phyloP scores from a whole-genome alignment of 1,140 invertebrate genomes.

The Apis florea region DNA sequence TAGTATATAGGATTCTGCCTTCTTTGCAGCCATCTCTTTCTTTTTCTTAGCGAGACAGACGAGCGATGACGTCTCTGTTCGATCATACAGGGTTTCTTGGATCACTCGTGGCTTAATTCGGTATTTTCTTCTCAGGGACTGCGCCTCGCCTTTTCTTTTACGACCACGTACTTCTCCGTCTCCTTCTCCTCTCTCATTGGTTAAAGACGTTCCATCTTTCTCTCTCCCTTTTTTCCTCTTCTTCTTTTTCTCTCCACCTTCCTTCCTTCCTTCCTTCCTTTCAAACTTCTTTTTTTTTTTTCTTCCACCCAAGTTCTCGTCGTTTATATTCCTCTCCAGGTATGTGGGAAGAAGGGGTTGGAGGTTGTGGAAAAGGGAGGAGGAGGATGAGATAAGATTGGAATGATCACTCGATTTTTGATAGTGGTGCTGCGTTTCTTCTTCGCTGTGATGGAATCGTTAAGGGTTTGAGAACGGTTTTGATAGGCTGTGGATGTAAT shows the following conservation, averaged over 20 bases:
- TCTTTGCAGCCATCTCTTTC: too few relatives aligned
- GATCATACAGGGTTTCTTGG: conserved; percentile 63
- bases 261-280: neutral
- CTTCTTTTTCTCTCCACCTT: conserved; percentile 1
- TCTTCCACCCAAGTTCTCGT: conserved; percentile 9
- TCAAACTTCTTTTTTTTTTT: neutral
- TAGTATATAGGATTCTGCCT: too few relatives aligned
- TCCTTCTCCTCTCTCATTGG: conserved; percentile 60
- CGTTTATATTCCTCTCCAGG: conserved; percentile 18
- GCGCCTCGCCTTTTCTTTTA: conserved; percentile 70
- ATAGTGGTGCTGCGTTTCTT: neutral
- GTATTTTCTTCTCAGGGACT: conserved; percentile 77
- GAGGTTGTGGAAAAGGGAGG: conserved; percentile 2
- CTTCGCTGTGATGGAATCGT: too few relatives aligned
- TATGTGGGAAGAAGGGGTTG: conserved; percentile 12
- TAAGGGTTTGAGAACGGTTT: too few relatives aligned
- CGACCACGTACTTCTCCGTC: conserved; percentile 73
- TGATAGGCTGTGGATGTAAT: too few relatives aligned
- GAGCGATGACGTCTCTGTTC: conserved; percentile 33
- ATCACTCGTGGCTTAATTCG: conserved; percentile 71
- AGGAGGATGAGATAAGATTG: neutral
- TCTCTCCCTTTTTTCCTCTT: conserved; percentile 16
- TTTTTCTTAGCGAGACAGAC: too few relatives aligned
- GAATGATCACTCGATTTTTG: neutral
- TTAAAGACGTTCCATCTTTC: conserved; percentile 71